Conservation (phyloP, 1,140 invertebrate species). For the Oreohelix idahoensis region DNA sequence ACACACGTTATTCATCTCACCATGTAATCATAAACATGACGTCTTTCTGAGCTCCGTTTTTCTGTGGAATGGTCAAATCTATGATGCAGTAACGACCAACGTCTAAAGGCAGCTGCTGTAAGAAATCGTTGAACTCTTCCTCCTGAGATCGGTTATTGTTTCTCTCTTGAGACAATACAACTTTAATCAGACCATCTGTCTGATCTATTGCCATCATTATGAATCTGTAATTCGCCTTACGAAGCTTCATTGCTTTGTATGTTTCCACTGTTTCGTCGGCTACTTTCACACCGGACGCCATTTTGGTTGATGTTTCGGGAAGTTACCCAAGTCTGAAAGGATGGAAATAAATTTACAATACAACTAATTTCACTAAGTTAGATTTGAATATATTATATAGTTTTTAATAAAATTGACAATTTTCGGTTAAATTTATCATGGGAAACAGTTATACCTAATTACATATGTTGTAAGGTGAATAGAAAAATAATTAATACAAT, state of each 20-base stretch:
- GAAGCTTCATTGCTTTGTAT: constrained; percentile 34
- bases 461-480: neutral
- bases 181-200: constrained; percentile 22
- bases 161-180: neutral
- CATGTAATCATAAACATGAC: constrained; percentile 29
- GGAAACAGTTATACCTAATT: no score
- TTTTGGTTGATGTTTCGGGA: neutral
- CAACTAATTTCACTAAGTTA: neutral
- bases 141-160: neutral
- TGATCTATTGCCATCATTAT: constrained; percentile 19
- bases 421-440: neutral
- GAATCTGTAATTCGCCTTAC: constrained; percentile 13
- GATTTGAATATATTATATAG: no score
- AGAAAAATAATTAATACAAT: neutral
- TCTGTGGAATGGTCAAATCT: constrained; percentile 29
- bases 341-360: neutral
- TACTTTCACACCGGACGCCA: constrained; percentile 37
- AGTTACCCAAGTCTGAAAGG: neutral
- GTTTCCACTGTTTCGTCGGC: constrained; percentile 23
- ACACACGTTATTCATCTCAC: neutral
- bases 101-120: constrained; percentile 6
- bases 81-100: constrained; percentile 27
- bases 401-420: no score
- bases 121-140: constrained; percentile 23
- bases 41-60: constrained; percentile 33